Evolutionary conservation across 2,113 vertebrate genomes (phyloP).

Genomic region (Notiomystis cincta): DNA sequence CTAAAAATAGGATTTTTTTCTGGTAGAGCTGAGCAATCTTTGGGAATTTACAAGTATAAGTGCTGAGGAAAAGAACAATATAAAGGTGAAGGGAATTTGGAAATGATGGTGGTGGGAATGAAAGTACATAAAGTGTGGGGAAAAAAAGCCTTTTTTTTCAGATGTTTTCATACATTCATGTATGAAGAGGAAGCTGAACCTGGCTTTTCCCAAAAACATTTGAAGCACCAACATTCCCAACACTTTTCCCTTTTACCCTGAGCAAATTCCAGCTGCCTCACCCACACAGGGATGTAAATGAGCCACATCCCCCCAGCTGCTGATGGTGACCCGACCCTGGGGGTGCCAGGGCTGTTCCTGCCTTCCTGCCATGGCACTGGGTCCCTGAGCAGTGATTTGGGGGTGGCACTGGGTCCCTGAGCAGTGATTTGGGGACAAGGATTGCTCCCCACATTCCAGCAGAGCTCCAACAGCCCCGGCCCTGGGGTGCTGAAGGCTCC

Average conservation of each 20-base stretch:
- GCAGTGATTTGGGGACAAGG: not conserved
- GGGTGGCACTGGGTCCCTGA: too few relatives aligned
- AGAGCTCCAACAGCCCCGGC: not conserved
- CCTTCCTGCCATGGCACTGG: fast-evolving
- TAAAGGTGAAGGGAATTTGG: not conserved
- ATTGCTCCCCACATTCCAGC: not conserved
- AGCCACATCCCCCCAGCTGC: not conserved
- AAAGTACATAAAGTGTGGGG: not conserved
- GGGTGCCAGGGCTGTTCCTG: not conserved
- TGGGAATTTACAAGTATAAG: not conserved
- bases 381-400: too few relatives aligned
- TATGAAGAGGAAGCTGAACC: not conserved
- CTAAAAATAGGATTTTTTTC: not conserved
- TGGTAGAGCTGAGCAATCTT: not conserved
- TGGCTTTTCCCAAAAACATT: not conserved
- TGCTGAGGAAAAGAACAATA: not conserved
- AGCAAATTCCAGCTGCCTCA: not conserved
- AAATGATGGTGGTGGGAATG: not conserved
- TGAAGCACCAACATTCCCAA: not conserved
- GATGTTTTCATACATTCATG: not conserved
- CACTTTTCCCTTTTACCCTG: not conserved
- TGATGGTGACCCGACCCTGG: fast-evolving
- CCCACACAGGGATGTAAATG: not conserved
- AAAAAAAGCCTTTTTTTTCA: not conserved
- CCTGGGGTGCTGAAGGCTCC: fast-evolving